phyloP scores from a whole-genome alignment of 92 coral and sea anemone genomes.

The Porites rus region DNA sequence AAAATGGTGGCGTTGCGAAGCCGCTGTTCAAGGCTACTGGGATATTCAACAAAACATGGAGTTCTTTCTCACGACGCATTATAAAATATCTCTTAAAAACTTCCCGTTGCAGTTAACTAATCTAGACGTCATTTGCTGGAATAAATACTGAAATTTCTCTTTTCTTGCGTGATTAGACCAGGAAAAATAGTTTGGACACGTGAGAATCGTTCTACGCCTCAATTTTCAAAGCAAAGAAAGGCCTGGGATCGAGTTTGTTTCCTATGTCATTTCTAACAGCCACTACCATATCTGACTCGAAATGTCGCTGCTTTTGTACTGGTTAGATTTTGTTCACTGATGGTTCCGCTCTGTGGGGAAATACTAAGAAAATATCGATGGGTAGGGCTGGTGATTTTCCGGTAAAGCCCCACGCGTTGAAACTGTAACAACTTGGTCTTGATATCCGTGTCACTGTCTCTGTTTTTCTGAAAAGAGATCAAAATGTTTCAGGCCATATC shows the following conservation, averaged over 20 bases:
- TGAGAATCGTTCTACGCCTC: too few relatives aligned
- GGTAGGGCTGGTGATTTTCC: background rate
- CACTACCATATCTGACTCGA: background rate
- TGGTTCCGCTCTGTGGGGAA: slow-evolving; percentile 8
- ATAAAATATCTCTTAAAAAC: too few relatives aligned
- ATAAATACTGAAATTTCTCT: too few relatives aligned
- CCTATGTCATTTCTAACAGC: background rate
- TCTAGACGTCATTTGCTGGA: too few relatives aligned
- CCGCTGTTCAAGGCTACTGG: too few relatives aligned
- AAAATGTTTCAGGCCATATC: too few relatives aligned
- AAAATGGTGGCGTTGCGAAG: too few relatives aligned
- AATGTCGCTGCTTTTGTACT: background rate
- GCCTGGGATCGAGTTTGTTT: background rate
- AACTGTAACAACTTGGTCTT: background rate
- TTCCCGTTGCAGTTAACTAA: too few relatives aligned
- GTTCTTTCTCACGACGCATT: too few relatives aligned
- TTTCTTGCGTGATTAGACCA: too few relatives aligned
- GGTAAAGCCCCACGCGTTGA: background rate
- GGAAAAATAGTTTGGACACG: too few relatives aligned
- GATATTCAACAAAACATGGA: too few relatives aligned
- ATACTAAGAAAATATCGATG: slow-evolving; percentile 3
- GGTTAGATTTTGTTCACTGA: background rate
- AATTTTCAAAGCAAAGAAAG: background rate
- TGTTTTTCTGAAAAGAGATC: background rate
- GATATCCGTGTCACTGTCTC: background rate